A percentile compares a stretch with the other conserved stretches of the same genome.
phyloP scores from a whole-genome alignment of 2,888 invertebrate genomes.

The Dendrolimus houi region DNA sequence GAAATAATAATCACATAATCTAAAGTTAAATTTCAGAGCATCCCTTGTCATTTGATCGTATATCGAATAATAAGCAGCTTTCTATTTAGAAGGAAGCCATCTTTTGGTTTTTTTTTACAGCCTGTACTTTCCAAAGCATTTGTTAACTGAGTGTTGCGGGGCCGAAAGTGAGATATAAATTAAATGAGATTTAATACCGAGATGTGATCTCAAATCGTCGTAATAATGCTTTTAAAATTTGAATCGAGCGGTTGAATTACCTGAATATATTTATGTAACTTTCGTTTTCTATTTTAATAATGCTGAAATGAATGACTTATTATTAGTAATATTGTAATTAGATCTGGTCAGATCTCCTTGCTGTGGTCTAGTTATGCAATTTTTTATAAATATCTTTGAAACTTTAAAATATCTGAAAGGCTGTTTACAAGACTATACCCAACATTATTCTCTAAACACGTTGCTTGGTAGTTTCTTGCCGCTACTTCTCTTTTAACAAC shows the following conservation, averaged over 20 bases:
- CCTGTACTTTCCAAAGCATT: slow-evolving; percentile 26
- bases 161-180: slow-evolving; percentile 19
- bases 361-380: too few species aligned
- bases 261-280: neutral
- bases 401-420: too few species aligned
- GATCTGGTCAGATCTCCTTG: too few species aligned
- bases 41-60: slow-evolving; percentile 11
- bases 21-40: slow-evolving; percentile 6
- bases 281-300: neutral
- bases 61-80: slow-evolving; percentile 16
- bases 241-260: neutral
- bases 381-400: too few species aligned
- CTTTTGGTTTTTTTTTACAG: slow-evolving; percentile 23
- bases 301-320: neutral
- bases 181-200: slow-evolving; percentile 13
- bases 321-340: neutral
- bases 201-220: slow-evolving; percentile 5
- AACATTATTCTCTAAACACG: too few species aligned
- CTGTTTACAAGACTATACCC: too few species aligned
- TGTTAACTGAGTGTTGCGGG: slow-evolving; percentile 13
- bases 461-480: too few species aligned
- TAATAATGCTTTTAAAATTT: slow-evolving; percentile 6
- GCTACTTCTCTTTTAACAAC: too few species aligned
- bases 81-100: slow-evolving; percentile 41
- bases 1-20: too few species aligned